Conservation (phyloP, 92 coral and sea anemone species). For the Porites lobata region DNA sequence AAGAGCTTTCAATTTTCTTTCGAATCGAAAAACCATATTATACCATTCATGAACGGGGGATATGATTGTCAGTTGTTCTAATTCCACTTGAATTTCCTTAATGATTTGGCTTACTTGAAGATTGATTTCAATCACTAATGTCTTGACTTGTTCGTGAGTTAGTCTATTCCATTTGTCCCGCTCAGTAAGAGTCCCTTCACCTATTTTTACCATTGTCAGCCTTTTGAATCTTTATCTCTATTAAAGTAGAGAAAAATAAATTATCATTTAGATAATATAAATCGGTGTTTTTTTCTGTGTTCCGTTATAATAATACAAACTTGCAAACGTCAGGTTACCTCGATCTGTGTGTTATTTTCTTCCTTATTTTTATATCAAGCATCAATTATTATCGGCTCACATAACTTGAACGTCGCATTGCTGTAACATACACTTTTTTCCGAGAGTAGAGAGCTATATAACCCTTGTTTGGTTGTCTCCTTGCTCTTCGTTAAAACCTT, state of each 20-base stretch:
- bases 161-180: constrained; percentile 10
- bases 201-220: constrained; percentile 24
- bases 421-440: too few relatives aligned
- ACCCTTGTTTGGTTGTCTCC: not conserved
- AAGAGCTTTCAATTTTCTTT: constrained; percentile 14
- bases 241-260: not conserved
- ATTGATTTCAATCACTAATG: constrained; percentile 3
- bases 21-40: constrained; percentile 7
- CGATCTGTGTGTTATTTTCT: too few relatives aligned
- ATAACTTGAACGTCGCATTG: too few relatives aligned
- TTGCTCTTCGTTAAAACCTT: not conserved
- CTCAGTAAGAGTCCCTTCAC: not conserved
- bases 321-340: not conserved
- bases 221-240: not conserved
- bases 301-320: not conserved
- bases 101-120: constrained; percentile 9
- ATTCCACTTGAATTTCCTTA: constrained; percentile 21
- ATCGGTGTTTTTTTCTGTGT: not conserved
- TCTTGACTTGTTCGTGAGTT: constrained; percentile 13
- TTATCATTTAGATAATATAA: not conserved
- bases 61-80: constrained; percentile 15
- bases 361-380: too few relatives aligned
- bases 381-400: too few relatives aligned
- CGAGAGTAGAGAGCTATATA: too few relatives aligned
- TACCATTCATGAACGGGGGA: constrained; percentile 21